Evolutionary conservation across 1,140 invertebrate species (phyloP), one percentile per base, ranked within the genome.

Genomic region (Luehdorfia chinensis): DNA sequence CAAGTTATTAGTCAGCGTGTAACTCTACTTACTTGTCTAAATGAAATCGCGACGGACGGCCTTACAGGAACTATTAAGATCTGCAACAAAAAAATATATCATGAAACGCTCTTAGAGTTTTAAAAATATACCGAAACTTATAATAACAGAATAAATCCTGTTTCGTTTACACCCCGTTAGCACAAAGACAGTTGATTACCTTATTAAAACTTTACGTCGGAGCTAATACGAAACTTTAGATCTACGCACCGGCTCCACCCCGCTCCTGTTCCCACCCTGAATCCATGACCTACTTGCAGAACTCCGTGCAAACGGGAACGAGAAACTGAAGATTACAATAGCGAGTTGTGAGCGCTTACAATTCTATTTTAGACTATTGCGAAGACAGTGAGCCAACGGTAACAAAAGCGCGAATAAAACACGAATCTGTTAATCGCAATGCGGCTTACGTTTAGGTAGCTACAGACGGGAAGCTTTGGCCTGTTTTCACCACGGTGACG

Each of bases 11-110:
- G n/a, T n/a, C n/a, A n/a, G n/a, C n/a, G n/a, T n/a, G n/a, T n/a
- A n/a, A n/a, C n/a, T n/a, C n/a, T 21, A 65, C 75, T 69, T 33
- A 78, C 75, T 72, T 74, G 59, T 66, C 60, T 66, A 62, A 48
- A 54, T 51, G 59, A 59, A 63, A 70, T 62, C 67, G 63, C 51
- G 56, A 52, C 44, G 65, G 65, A 75, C 65, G 67, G 70, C 66
- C 63, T 64, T 44, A 50, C 55, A 72, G 72, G 69, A 78, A 72
- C 67, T 75, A 47, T 55, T 52, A 52, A 56, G 55, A 66, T 58
- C 66, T 70, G 66, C 5, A 63, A 62, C 52, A 45, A 49, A 48
- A 25, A 49, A 47, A 15, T 31, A 27, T 9, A 25, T 7, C 1
- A 25, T 25, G 1, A 25, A 7, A 7, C n/a, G 14, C 12, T n/a